Evolutionary conservation across 1,140 invertebrate species (phyloP).

Genomic region (Papilio machaon): DNA sequence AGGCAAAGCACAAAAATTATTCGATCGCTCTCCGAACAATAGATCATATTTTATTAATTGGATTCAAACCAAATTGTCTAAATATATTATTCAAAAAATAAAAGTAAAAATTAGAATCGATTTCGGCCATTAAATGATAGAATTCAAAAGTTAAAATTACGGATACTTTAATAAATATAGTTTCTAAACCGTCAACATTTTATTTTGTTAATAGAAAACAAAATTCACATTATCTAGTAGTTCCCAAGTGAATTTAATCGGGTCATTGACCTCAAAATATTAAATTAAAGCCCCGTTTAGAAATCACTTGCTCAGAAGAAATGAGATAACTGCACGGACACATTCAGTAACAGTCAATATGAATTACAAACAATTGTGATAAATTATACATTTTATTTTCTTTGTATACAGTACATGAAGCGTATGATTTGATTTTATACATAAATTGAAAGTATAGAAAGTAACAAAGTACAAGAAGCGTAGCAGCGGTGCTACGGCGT

Average conservation of each 20-base stretch:
- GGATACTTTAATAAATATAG: neutral
- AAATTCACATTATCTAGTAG: neutral
- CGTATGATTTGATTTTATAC: neutral
- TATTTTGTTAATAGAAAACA: neutral
- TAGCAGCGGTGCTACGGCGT: neutral
- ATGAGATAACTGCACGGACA: neutral
- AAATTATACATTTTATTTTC: too few relatives aligned
- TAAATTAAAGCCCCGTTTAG: conserved; percentile 21
- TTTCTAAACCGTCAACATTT: too few relatives aligned
- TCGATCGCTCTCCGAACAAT: too few relatives aligned
- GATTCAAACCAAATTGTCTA: too few relatives aligned
- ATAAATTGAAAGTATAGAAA: conserved; percentile 5
- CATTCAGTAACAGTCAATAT: too few relatives aligned
- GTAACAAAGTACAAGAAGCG: neutral
- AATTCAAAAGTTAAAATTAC: neutral
- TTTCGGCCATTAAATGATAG: too few relatives aligned
- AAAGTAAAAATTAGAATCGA: too few relatives aligned
- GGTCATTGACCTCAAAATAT: conserved; percentile 30
- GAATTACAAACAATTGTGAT: too few relatives aligned
- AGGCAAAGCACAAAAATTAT: too few relatives aligned
- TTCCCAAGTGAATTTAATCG: conserved; percentile 22
- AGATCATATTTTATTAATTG: too few relatives aligned
- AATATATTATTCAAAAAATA: too few relatives aligned
- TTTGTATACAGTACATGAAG: neutral
- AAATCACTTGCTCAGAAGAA: conserved; percentile 26